Conservation (phyloP, 30 jellyfish, hydroid and myxozoan genomes). For the Mastigias papua region DNA sequence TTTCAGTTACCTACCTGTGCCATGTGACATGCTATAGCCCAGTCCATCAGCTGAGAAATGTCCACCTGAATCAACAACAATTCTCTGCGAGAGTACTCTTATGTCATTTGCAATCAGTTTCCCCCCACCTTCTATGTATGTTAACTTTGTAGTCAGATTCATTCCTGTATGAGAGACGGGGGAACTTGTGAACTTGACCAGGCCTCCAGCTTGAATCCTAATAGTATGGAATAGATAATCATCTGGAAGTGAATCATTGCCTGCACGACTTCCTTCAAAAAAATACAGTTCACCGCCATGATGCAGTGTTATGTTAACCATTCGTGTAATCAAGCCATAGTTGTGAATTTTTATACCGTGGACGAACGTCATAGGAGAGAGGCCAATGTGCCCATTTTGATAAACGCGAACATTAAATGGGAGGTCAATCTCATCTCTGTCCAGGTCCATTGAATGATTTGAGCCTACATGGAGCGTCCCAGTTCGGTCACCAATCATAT, state of each 20-base stretch:
- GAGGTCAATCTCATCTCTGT: slow-evolving; percentile 66
- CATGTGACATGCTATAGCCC: slow-evolving; percentile 57
- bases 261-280: slow-evolving; percentile 64
- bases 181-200: slow-evolving; percentile 46
- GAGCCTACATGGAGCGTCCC: slow-evolving; percentile 66
- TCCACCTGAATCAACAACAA: slow-evolving; percentile 71
- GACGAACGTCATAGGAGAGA: slow-evolving; percentile 65
- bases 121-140: slow-evolving; percentile 79
- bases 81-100: slow-evolving; percentile 37
- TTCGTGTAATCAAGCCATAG: slow-evolving; percentile 50
- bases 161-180: slow-evolving; percentile 75
- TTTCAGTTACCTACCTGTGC: slow-evolving; percentile 49
- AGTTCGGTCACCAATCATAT: slow-evolving; percentile 75
- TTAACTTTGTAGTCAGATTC: slow-evolving; percentile 55
- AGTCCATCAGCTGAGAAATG: slow-evolving; percentile 67
- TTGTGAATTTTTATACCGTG: slow-evolving; percentile 64
- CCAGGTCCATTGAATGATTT: slow-evolving; percentile 49
- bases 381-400: slow-evolving; percentile 63
- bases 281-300: slow-evolving; percentile 69
- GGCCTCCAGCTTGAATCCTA: slow-evolving; percentile 72
- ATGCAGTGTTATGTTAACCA: slow-evolving; percentile 59
- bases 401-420: slow-evolving; percentile 61
- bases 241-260: slow-evolving; percentile 45
- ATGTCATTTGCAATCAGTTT: slow-evolving; percentile 46
- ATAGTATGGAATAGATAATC: slow-evolving; percentile 37